Base-by-base conservation (phyloP, 2,113 vertebrate species). In the Chionis minor region DNA sequence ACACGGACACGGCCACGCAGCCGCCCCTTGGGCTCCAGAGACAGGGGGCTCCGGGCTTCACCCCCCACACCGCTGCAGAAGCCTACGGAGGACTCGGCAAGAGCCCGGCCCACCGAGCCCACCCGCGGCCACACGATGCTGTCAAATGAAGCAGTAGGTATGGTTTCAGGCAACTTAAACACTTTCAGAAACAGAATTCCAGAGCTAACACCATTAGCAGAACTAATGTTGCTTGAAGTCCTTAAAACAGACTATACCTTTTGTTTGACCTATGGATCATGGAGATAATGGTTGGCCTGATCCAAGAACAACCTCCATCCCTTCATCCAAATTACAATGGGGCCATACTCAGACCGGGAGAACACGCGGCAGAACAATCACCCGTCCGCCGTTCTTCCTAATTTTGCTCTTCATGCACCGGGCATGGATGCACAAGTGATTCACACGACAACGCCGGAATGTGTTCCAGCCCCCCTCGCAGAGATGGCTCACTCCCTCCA, bases 361-460 rank as follows among this genome's bases (percentile, higher is more conserved):
- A 78, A 51, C 22, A 70, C 16, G 10, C 0, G 1, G 24, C n/a
- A 81, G 32, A 81, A 73, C 0, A 1, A 65, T 16, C 10, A 14
- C 8, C 1, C 0, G 18, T n/a, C 56, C 32, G 63, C 56, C 59
- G 14, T 30, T 81, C 18, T 32, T 66, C 59, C 55, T 28, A 0
- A 49, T 67, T 55, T 65, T 22, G 51, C 58, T 49, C 58, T 58
- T 70, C 58, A 2, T 8, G 44, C 9, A 35, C 33, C 47, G n/a
- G 40, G 18, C 62, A 49, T 1, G 1, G 78, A 40, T 8, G 65
- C 26, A 42, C 10, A 27, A 24, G 52, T 7, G 14, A 12, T n/a
- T 4, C 0, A 0, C 21, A 77, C 1, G 8, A 47, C 58, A 81
- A 2, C 74, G 24, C 24, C 5, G 24, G 49, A 65, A 38, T 1